Evolutionary conservation across 2,888 invertebrate species (phyloP).

Genomic region (Mesorhabditis spiculigera): DNA sequence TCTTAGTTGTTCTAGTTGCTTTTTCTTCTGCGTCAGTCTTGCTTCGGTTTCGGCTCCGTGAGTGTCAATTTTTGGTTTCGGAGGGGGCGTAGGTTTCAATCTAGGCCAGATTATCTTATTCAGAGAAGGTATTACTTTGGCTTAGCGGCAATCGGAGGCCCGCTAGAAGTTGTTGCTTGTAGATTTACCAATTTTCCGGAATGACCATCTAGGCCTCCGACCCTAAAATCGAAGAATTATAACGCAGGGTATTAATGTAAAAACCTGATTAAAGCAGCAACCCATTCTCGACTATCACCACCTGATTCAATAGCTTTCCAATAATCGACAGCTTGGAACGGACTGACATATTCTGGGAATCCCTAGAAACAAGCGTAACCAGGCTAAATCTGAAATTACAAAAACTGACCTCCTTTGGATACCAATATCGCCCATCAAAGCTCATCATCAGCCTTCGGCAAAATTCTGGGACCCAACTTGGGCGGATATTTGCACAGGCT

Average conservation of each 20-base stretch:
- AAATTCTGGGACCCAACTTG: background rate
- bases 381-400: background rate
- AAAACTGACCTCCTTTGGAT: background rate
- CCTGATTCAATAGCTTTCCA: background rate
- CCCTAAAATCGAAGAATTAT: conserved; percentile 1
- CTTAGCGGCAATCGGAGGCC: background rate
- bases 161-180: background rate
- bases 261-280: background rate
- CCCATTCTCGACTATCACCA: background rate
- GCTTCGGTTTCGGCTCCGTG: background rate
- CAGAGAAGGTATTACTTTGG: conserved; percentile 1
- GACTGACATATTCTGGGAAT: background rate
- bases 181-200: background rate
- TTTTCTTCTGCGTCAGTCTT: background rate
- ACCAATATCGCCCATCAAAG: background rate
- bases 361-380: background rate
- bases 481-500: background rate
- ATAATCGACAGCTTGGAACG: conserved; percentile 3
- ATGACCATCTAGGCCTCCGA: background rate
- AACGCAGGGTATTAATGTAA: background rate
- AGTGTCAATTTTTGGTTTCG: background rate
- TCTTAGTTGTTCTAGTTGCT: background rate
- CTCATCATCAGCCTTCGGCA: conserved; percentile 1
- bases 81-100: background rate
- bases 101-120: background rate